Conservation (phyloP, 2,888 invertebrate genomes). For the Sclerodermus sp. region DNA sequence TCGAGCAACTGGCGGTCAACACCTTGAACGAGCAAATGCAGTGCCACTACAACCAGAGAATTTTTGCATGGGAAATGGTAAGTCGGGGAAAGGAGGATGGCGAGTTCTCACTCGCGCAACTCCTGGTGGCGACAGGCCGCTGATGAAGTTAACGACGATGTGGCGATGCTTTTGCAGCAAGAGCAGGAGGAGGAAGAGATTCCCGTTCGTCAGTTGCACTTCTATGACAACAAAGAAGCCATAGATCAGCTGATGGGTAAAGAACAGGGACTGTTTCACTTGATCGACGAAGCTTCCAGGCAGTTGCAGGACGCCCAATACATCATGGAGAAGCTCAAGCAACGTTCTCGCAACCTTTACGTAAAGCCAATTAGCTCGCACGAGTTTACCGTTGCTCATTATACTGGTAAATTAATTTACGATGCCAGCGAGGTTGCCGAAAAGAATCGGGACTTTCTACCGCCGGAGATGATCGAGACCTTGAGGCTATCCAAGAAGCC, state of each 20-base stretch:
- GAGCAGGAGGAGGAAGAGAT: constrained; percentile 78
- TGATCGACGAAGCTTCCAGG: constrained; percentile 86
- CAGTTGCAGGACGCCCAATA: constrained; percentile 71
- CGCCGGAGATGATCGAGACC: constrained; percentile 86
- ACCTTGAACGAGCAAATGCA: constrained; percentile 91
- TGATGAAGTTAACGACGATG: not conserved
- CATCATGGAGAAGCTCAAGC: constrained; percentile 68
- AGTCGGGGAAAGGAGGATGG: constrained; percentile 12
- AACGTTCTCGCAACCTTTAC: constrained; percentile 61
- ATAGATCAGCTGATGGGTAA: constrained; percentile 86
- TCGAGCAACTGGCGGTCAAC: constrained; percentile 88
- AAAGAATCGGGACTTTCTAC: constrained; percentile 88
- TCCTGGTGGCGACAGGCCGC: no score
- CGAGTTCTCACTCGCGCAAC: no score
- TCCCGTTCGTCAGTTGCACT: constrained; percentile 70
- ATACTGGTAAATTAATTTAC: constrained; percentile 86
- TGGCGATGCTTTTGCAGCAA: constrained; percentile 58
- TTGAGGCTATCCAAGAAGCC: constrained; percentile 75
- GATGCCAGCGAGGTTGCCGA: constrained; percentile 81
- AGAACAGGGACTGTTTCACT: constrained; percentile 78
- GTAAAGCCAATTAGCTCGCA: constrained; percentile 64
- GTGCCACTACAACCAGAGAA: constrained; percentile 87
- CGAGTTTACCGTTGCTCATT: constrained; percentile 86
- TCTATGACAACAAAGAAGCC: constrained; percentile 85
- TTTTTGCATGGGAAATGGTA: constrained; percentile 89